Conservation (phyloP, 2,113 vertebrate genomes). For the Megaceryle maxima region DNA sequence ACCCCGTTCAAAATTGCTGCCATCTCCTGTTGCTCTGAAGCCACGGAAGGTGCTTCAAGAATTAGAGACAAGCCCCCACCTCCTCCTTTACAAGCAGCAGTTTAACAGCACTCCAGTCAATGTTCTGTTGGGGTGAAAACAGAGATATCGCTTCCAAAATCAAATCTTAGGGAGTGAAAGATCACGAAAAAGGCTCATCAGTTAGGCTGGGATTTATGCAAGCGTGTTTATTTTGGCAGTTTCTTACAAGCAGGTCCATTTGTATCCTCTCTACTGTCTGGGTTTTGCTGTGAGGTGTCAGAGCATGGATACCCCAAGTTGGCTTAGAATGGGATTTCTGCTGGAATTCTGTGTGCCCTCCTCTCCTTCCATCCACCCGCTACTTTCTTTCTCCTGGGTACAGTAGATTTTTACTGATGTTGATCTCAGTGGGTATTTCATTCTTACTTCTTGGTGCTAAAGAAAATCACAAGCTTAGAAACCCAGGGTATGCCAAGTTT, state of each 20-base stretch:
- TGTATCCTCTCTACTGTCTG: not conserved
- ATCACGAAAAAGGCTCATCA: not conserved
- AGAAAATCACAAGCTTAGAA: not conserved
- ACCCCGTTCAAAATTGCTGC: not conserved
- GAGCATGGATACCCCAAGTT: not conserved
- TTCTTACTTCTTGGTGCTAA: not conserved
- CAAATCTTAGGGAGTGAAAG: not conserved
- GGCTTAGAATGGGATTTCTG: not conserved
- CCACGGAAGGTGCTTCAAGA: not conserved
- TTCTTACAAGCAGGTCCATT: constrained; percentile 19
- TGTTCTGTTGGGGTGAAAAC: not conserved
- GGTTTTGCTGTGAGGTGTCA: constrained; percentile 20
- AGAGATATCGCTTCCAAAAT: not conserved
- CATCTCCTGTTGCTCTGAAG: not conserved
- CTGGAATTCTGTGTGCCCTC: not conserved
- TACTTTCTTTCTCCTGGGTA: not conserved
- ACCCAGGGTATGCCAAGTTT: not conserved
- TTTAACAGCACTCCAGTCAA: not conserved
- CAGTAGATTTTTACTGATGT: not conserved
- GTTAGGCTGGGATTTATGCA: not conserved
- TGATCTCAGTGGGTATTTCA: not conserved
- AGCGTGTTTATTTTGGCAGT: constrained; percentile 26
- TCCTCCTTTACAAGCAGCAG: not conserved
- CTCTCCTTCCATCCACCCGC: not conserved
- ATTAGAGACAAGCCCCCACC: too few species aligned